Conservation (phyloP, 2,888 invertebrate genomes). For the Drosophila greeni region DNA sequence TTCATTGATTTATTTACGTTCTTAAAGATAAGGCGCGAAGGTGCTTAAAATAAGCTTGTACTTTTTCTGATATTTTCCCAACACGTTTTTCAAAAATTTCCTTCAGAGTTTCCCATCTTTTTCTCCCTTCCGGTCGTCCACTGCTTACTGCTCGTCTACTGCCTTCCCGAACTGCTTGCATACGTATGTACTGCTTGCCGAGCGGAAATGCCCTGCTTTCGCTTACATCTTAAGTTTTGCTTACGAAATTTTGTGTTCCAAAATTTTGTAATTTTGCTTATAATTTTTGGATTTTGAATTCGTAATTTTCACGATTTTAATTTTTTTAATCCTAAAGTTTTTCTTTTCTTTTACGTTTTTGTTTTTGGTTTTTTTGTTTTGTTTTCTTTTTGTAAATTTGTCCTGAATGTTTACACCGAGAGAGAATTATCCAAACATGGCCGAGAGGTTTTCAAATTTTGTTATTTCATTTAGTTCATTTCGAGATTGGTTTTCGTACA, state of each 20-base stretch:
- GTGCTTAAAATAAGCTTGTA: constrained; percentile 87
- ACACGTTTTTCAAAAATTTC: constrained; percentile 74
- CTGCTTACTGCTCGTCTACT: constrained; percentile 44
- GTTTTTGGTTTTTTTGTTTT: constrained; percentile 52
- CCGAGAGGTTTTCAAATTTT: constrained; percentile 75
- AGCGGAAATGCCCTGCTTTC: constrained; percentile 38
- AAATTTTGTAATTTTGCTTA: constrained; percentile 75
- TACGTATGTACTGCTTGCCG: constrained; percentile 31
- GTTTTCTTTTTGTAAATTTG: constrained; percentile 63
- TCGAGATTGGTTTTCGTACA: constrained; percentile 50
- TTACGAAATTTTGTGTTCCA: constrained; percentile 75
- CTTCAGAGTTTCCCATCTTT: constrained; percentile 58
- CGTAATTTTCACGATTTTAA: constrained; percentile 27
- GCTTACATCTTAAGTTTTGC: constrained; percentile 62
- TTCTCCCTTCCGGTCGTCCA: constrained; percentile 31
- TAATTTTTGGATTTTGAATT: constrained; percentile 68
- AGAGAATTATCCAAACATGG: constrained; percentile 79
- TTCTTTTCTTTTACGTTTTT: constrained; percentile 49
- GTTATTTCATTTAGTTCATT: constrained; percentile 64
- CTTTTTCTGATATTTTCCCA: constrained; percentile 82
- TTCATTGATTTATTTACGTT: constrained; percentile 79
- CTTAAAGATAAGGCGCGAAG: constrained; percentile 86
- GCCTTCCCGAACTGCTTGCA: constrained; percentile 44
- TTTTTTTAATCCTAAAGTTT: constrained; percentile 60
- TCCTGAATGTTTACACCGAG: constrained; percentile 78